Percentiles rank a stretch among this genome's conserved stretches.
Conservation (phyloP, 2,888 invertebrate genomes). For the Isotomurus palustris region DNA sequence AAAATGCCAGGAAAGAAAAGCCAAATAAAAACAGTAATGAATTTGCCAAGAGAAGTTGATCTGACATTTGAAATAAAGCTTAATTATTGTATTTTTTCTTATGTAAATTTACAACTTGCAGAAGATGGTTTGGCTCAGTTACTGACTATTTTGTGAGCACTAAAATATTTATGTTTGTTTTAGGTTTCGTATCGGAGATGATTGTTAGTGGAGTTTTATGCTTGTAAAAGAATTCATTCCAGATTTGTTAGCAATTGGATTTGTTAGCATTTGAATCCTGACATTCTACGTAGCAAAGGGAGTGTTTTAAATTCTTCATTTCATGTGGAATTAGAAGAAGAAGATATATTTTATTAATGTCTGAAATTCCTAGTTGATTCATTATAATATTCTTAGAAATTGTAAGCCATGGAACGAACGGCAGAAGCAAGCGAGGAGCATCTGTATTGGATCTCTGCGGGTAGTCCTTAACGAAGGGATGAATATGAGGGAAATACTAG, state of each 20-base stretch:
- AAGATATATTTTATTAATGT: neutral
- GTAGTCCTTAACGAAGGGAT: conserved; percentile 21
- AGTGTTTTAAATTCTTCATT: neutral
- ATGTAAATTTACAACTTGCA: neutral
- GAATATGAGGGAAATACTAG: conserved; percentile 8
- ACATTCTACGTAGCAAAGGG: too few species aligned
- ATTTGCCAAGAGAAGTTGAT: conserved; percentile 23
- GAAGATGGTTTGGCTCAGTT: neutral
- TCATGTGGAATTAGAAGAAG: neutral
- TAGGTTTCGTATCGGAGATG: conserved; percentile 12
- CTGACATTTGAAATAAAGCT: conserved; percentile 36
- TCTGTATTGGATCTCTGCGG: conserved; percentile 33
- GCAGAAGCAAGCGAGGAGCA: too few species aligned
- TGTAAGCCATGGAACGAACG: too few species aligned
- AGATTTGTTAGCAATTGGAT: neutral
- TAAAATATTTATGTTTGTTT: conserved; percentile 36
- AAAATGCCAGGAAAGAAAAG: conserved; percentile 1
- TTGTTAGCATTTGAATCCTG: too few species aligned
- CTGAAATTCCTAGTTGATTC: neutral
- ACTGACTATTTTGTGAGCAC: conserved; percentile 15
- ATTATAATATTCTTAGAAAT: neutral
- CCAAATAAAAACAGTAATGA: neutral
- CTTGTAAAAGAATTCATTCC: too few species aligned
- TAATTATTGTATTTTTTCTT: conserved; percentile 30
- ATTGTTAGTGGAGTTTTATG: too few species aligned